Conservation (phyloP, 2,888 invertebrate species). For the Gymnoscelis rufifasciata region DNA sequence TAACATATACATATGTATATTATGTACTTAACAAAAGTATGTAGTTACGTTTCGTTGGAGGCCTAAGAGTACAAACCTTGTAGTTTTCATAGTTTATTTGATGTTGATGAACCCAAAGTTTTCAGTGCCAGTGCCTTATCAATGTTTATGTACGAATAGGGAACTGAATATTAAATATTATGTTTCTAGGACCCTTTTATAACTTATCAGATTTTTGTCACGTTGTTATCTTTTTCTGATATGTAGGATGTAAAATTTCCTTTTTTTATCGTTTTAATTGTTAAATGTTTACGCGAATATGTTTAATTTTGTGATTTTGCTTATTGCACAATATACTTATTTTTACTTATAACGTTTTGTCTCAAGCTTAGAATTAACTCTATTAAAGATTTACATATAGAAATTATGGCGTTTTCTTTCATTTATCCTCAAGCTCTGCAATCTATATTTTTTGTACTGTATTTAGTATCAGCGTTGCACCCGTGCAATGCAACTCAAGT, state of each 20-base stretch:
- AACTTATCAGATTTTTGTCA: constrained; percentile 1
- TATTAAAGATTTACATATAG: constrained; percentile 23
- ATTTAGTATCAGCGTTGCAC: too few relatives aligned
- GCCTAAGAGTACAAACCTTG: constrained; percentile 38
- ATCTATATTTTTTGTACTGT: too few relatives aligned
- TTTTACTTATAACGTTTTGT: constrained; percentile 47
- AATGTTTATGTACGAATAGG: constrained; percentile 11
- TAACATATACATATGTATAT: neutral
- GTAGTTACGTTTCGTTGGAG: constrained; percentile 25
- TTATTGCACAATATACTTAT: constrained; percentile 62
- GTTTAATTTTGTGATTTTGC: constrained; percentile 47
- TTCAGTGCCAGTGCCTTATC: constrained; percentile 31
- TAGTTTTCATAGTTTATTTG: constrained; percentile 13
- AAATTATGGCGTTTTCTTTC: constrained; percentile 4
- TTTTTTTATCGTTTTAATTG: constrained; percentile 35
- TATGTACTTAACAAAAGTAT: too few relatives aligned
- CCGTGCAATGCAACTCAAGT: too few relatives aligned
- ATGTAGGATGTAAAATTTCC: constrained; percentile 23
- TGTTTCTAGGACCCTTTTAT: neutral
- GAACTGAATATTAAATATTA: neutral
- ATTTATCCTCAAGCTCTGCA: neutral
- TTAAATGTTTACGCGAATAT: constrained; percentile 46
- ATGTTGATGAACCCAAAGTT: constrained; percentile 14
- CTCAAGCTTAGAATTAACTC: constrained; percentile 56
- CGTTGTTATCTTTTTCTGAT: constrained; percentile 10